Base-by-base conservation (phyloP, 2,113 vertebrate genomes). In the Tupaia tana region DNA sequence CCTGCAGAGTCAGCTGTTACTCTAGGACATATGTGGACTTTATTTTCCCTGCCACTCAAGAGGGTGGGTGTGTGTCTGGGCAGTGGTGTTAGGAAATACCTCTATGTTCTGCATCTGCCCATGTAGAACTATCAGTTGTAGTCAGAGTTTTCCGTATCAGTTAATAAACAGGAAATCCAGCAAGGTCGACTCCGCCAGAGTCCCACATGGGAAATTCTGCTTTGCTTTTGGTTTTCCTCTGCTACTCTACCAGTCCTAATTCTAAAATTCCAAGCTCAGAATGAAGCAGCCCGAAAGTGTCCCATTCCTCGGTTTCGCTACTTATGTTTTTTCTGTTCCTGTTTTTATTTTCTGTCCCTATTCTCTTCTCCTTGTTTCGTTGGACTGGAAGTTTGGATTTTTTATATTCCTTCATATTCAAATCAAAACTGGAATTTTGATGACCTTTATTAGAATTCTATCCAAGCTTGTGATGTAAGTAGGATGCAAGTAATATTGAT, bases 251-350 rank as follows among this genome's bases (percentile, higher is more conserved):
- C 13, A 86, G 22, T 9, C 19, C 3, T 34, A 63, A 5, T 1
- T 74, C 31, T 67, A 69, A 14, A 52, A 56, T 29, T 31, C 20
- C 34, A 67, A 58, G 67, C 19, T 34, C 4, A 27, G 22, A 69
- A 54, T 15, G 27, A 78, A 34, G 25, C 3, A 15, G 34, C 20
- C 58, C 1, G 52, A 29, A 18, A 79, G 6, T 61, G 9, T 34
- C 9, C 22, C 20, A 1, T 7, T 69, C 20, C 25, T 6, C 13
- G 15, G 27, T 14, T 24, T 7, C 10, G 2, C 0, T 25, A 63
- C 0, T 20, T 73, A 13, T 4, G 13, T 9, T 27, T 25, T 16
- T 58, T 31, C 29, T 25, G 61, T 22, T 14, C 2, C 15, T 58
- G 22, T 15, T 74, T 86, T 7, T 19, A 22, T 69, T 67, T 63